Conservation (phyloP, 2,888 invertebrate genomes). For the Drosophila anomalipes region DNA sequence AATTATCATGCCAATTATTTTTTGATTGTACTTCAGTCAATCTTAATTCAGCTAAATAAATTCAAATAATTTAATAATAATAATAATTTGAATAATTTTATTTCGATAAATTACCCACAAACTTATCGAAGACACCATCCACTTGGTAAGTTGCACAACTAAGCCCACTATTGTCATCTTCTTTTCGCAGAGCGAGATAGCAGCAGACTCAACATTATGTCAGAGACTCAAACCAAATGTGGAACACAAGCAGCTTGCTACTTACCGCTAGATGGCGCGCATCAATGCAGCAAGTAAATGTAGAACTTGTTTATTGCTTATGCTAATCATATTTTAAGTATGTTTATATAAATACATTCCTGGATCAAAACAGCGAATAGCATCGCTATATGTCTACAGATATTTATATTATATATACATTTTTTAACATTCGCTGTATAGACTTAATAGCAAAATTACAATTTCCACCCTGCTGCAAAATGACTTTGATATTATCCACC, state of each 20-base stretch:
- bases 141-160: background rate
- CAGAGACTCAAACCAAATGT: constrained; percentile 20
- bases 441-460: background rate
- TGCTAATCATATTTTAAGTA: too few relatives aligned
- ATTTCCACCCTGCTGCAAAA: background rate
- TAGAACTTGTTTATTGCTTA: background rate
- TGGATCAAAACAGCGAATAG: background rate
- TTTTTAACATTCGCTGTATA: background rate
- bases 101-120: constrained; percentile 19
- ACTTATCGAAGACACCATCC: constrained; percentile 34
- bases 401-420: background rate
- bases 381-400: background rate
- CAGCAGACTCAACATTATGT: background rate
- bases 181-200: constrained; percentile 24
- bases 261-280: constrained; percentile 33
- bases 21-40: background rate
- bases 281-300: background rate
- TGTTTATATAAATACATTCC: background rate
- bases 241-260: background rate
- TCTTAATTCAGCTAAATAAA: background rate
- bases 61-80: background rate
- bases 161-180: constrained; percentile 10
- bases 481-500: background rate
- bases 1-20: background rate
- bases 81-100: background rate